Conservation (phyloP, 2,113 vertebrate genomes). For the Ctenomys sociabilis region DNA sequence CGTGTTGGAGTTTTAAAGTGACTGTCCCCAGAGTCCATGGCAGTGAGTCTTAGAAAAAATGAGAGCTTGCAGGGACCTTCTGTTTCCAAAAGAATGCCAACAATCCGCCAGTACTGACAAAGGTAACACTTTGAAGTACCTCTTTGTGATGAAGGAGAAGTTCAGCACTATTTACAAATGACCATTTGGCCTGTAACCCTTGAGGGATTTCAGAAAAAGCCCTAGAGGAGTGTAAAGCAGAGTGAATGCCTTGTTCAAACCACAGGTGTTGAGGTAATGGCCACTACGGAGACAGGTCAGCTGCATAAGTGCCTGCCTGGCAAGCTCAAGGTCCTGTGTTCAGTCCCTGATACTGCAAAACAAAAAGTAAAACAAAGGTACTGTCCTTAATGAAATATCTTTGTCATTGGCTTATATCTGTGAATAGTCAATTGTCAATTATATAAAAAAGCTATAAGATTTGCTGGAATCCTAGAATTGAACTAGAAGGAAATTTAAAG, state of each 20-base stretch:
- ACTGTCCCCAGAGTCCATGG: not conserved
- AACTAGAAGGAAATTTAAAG: slow-evolving; percentile 18
- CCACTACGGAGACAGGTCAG: no score
- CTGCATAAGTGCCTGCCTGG: no score
- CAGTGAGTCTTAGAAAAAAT: not conserved
- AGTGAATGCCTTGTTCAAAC: not conserved
- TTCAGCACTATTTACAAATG: slow-evolving; percentile 5
- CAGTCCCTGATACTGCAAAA: no score
- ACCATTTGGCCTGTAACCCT: not conserved
- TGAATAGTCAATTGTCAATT: not conserved
- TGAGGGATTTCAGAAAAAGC: not conserved
- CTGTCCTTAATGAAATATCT: not conserved
- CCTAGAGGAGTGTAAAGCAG: not conserved
- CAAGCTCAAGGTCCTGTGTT: no score
- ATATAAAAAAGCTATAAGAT: not conserved
- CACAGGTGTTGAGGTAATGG: not conserved
- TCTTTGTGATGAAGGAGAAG: slow-evolving; percentile 18
- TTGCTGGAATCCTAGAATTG: not conserved
- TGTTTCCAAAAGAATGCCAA: slow-evolving; percentile 15
- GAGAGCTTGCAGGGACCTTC: not conserved
- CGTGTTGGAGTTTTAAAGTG: not conserved
- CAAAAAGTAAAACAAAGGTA: not conserved
- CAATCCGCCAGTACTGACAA: not conserved
- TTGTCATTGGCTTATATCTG: slow-evolving; percentile 23
- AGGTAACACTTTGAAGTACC: not conserved